Conservation (phyloP, 2,797 vertebrate species). For the Brachymystax lenok region DNA sequence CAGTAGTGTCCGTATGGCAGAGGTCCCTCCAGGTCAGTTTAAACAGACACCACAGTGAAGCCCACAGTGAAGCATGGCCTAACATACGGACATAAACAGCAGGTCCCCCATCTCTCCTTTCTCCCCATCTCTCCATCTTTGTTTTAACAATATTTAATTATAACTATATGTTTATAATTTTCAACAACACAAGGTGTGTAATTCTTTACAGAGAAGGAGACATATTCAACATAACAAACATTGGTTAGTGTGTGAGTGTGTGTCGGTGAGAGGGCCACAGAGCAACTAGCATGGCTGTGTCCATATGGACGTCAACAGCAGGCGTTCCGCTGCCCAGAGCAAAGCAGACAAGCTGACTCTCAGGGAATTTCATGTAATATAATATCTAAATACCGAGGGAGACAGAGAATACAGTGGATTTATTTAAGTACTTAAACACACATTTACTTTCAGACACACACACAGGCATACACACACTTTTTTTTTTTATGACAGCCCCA, state of each 20-base stretch:
- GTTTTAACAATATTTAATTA: background rate
- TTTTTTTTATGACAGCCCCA: too few relatives aligned
- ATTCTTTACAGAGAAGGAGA: background rate
- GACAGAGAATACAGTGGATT: too few relatives aligned
- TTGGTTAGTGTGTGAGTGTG: background rate
- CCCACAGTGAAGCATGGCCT: slow-evolving; percentile 37
- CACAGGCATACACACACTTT: background rate
- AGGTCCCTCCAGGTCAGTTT: slow-evolving; percentile 29
- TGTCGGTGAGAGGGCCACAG: too few relatives aligned
- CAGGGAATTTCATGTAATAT: background rate
- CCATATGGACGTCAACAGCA: background rate
- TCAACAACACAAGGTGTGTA: background rate
- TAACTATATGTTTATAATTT: slow-evolving; percentile 3
- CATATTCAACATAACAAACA: background rate
- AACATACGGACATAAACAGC: slow-evolving; percentile 48
- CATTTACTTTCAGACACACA: background rate
- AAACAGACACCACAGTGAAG: slow-evolving; percentile 18
- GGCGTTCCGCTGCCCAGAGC: background rate
- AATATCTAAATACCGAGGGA: background rate
- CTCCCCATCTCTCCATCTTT: background rate
- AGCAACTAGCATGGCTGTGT: background rate
- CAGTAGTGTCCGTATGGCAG: slow-evolving; percentile 44
- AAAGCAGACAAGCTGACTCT: background rate
- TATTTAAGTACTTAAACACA: background rate
- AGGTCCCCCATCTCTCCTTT: slow-evolving; percentile 30